A percentile compares a stretch with the other conserved stretches of the same genome.
Conservation (phyloP, 2,888 invertebrate genomes). For the Molanna angustata region DNA sequence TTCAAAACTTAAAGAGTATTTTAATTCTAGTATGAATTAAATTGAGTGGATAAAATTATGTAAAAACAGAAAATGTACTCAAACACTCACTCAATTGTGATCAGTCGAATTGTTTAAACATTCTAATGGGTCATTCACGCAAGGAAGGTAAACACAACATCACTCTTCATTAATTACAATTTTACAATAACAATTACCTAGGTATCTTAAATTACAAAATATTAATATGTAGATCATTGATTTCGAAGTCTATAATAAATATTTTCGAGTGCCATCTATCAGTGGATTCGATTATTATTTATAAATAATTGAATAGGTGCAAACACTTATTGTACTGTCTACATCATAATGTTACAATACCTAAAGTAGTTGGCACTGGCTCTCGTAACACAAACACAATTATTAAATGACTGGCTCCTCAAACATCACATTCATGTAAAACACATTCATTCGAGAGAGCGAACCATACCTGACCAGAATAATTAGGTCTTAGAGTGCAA, state of each 20-base stretch:
- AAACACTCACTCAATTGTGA: constrained; percentile 29
- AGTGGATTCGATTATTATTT: constrained; percentile 31
- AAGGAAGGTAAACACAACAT: constrained; percentile 28
- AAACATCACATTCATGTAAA: constrained; percentile 14
- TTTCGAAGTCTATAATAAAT: constrained; percentile 32
- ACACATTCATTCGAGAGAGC: constrained; percentile 31
- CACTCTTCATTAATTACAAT: constrained; percentile 30
- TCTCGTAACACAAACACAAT: constrained; percentile 36
- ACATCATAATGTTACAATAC: constrained; percentile 37
- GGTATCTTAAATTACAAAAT: constrained; percentile 30
- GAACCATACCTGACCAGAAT: constrained; percentile 33
- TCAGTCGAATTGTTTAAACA: constrained; percentile 31
- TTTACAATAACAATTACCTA: constrained; percentile 32
- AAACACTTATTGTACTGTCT: constrained; percentile 58
- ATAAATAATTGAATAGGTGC: constrained; percentile 47
- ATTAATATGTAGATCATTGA: constrained; percentile 32
- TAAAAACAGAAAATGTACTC: constrained; percentile 25
- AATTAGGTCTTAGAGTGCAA: constrained; percentile 31
- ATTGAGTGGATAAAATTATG: constrained; percentile 31
- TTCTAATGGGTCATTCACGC: constrained; percentile 29
- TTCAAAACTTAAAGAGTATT: constrained; percentile 29
- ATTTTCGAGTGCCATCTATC: constrained; percentile 33
- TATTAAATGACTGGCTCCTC: constrained; percentile 30
- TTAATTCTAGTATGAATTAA: constrained; percentile 28
- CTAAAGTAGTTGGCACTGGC: constrained; percentile 49